phyloP scores from a whole-genome alignment of 2,113 vertebrate genomes.

The Thunnus thynnus region DNA sequence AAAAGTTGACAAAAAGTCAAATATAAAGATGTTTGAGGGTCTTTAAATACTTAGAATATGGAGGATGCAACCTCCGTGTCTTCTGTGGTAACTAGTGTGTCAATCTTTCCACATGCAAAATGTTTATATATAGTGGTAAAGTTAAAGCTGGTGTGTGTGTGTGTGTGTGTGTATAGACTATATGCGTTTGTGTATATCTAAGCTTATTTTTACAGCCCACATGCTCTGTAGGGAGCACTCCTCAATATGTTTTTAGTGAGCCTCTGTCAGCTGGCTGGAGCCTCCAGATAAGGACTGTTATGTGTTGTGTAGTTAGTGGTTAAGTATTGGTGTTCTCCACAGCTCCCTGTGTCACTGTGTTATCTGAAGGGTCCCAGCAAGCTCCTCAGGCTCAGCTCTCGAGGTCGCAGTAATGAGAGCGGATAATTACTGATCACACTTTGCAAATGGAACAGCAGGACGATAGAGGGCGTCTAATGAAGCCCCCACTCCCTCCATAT shows the following conservation, averaged over 20 bases:
- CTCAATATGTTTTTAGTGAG: slow-evolving; percentile 63
- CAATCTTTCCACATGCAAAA: background rate
- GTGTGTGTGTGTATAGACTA: background rate
- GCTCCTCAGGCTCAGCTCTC: slow-evolving; percentile 72
- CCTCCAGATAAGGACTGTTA: slow-evolving; percentile 76
- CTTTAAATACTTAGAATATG: background rate
- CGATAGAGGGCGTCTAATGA: slow-evolving; percentile 52
- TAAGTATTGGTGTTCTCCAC: slow-evolving; percentile 71
- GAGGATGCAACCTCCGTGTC: too few species aligned
- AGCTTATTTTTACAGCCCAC: slow-evolving; percentile 48
- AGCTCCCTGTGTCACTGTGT: slow-evolving; percentile 68
- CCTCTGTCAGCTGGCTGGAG: slow-evolving; percentile 72
- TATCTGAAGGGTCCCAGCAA: slow-evolving; percentile 78
- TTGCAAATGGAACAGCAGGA: slow-evolving; percentile 72
- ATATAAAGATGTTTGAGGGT: background rate
- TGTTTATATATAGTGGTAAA: background rate
- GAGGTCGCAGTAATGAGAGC: slow-evolving; percentile 79
- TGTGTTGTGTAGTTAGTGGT: slow-evolving; percentile 74
- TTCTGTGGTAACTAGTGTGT: background rate
- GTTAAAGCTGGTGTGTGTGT: slow-evolving; percentile 18
- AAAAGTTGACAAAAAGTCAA: background rate
- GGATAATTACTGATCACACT: slow-evolving; percentile 83
- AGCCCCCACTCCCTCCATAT: slow-evolving; percentile 4
- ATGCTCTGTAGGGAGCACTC: slow-evolving; percentile 49
- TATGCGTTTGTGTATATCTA: slow-evolving; percentile 19